Base-by-base conservation (phyloP, 2,888 invertebrate species). In the Drosophila nr. perissopoda region DNA sequence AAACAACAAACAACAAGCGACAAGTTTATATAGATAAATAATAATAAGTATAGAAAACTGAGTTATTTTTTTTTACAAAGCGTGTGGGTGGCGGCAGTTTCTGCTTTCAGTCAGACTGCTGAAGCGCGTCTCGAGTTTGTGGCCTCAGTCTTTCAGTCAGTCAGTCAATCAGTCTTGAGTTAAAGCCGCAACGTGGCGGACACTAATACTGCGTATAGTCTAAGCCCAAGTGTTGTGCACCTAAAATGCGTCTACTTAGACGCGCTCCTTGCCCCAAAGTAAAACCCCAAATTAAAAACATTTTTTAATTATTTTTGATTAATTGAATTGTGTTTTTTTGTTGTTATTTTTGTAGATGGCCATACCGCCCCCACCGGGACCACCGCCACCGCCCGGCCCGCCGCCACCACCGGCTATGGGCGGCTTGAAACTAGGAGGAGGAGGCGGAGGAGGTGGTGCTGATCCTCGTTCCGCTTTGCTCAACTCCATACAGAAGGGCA, bases 401-500 rank as follows among this genome's bases (percentile, higher is more conserved):
- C 94, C 96, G 54, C 95, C 95, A 38, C 95, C 95, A 29, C 94
- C 95, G 25, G 94, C 94, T 4, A 92, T 92, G 87, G 91, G 91
- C 61, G 92, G 91, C 4, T 76, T 92, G 1, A 92, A 92, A 56
- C 75, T 92, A 53, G 91, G 92, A 31, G 83, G 72, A 49, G 81
- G 87, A 29, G 88, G 73, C 31, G 82, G 73, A 36, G 53, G 74
- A 36, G 72, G 79, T 7, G 93, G 94, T n/a, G 93, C 93, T 51
- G 95, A 95, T 83, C 94, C 94, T 70, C 94, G 97, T 90, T 95
- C 95, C 87, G 95, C 96, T 54, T 94, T 98, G 69, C 94, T 98
- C 51, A 95, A 95, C 89, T 97, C 97, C 16, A 98, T 98, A 88
- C 95, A 97, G 86, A 96, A 96, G 92, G 98, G 98, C 67, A 94